These are phyloP conservation scores for Pangasianodon gigas DNA, from an alignment of 2,113 vertebrate genomes.

Conservation along the genomic window DNA sequence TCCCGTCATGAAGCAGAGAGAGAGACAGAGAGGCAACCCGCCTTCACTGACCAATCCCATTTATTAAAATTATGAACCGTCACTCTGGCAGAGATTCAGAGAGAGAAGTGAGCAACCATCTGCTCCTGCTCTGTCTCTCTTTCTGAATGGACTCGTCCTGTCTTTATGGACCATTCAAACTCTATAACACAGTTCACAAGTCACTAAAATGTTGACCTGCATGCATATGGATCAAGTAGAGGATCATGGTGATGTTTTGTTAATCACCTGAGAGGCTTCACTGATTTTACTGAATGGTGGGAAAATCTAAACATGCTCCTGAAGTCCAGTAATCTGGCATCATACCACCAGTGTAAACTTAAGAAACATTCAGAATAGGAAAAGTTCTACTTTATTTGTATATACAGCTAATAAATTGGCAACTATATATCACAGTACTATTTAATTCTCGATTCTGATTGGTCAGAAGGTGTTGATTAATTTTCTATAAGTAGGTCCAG, in stretches of 20 bases:
- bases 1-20: slow-evolving; percentile 25
- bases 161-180: background rate
- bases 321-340: background rate
- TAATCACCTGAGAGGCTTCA: background rate
- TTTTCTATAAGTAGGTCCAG: no score
- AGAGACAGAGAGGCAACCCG: background rate
- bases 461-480: no score
- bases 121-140: slow-evolving; percentile 17
- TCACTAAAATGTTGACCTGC: background rate
- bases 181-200: background rate
- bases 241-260: background rate
- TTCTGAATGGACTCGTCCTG: background rate
- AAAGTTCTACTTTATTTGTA: background rate
- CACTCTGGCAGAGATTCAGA: slow-evolving; percentile 23
- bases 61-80: slow-evolving; percentile 48
- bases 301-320: no score
- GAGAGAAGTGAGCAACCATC: slow-evolving; percentile 33
- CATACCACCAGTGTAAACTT: background rate
- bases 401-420: background rate
- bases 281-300: no score
- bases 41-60: slow-evolving; percentile 34
- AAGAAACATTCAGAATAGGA: background rate
- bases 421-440: no score
- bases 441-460: no score
- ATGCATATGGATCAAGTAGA: background rate